phyloP scores from a whole-genome alignment of 2,797 vertebrate species.

The Acrossocheilus wenchowensis region DNA sequence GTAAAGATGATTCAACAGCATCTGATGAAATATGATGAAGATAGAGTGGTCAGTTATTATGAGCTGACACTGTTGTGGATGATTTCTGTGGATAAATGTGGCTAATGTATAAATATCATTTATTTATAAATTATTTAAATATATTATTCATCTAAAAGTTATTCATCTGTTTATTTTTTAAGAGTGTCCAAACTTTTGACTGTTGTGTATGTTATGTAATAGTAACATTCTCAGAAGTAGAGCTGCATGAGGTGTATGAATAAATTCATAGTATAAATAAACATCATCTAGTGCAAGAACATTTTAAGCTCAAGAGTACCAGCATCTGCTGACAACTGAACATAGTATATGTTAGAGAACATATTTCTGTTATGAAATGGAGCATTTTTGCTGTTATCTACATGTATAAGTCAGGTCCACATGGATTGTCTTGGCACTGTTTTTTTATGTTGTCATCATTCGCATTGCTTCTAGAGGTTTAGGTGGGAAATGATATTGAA shows the following conservation, averaged over 20 bases:
- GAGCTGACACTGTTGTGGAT: slow-evolving; percentile 23
- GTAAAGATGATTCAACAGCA: slow-evolving; percentile 51
- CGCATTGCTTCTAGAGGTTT: not conserved
- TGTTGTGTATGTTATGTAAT: slow-evolving; percentile 4
- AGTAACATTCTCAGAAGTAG: not conserved
- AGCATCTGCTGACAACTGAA: not conserved
- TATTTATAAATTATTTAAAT: not conserved
- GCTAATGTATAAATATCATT: not conserved
- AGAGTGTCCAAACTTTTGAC: not conserved
- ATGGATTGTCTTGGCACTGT: not conserved
- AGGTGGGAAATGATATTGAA: not conserved
- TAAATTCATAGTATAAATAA: slow-evolving; percentile 1
- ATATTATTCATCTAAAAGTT: not conserved
- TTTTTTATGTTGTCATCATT: not conserved
- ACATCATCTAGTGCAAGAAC: not conserved
- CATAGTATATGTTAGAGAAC: slow-evolving; percentile 8
- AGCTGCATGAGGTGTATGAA: not conserved
- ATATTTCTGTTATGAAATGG: slow-evolving; percentile 53
- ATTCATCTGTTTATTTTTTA: not conserved
- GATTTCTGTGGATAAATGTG: slow-evolving; percentile 46
- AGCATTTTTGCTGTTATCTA: slow-evolving; percentile 61
- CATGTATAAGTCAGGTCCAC: slow-evolving; percentile 48
- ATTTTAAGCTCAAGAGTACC: not conserved
- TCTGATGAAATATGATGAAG: slow-evolving; percentile 28
- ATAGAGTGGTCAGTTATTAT: slow-evolving; percentile 21